phyloP scores from a whole-genome alignment of 2,888 invertebrate genomes.

The Tetranychus piercei region DNA sequence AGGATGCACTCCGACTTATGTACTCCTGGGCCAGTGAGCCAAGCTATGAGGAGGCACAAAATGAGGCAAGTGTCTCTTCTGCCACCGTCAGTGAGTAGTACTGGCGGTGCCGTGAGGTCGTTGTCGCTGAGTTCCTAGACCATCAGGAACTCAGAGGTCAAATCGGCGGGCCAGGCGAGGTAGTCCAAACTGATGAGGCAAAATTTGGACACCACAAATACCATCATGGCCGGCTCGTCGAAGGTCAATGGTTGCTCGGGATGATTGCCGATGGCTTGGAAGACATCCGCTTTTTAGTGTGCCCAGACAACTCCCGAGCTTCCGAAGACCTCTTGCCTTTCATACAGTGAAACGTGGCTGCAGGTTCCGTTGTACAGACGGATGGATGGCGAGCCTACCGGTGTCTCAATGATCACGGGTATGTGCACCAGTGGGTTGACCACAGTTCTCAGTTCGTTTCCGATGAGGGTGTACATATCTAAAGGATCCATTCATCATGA shows the following conservation, averaged over 20 bases:
- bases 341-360: neutral
- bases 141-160: no score
- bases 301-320: neutral
- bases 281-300: neutral
- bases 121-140: no score
- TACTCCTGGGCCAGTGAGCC: no score
- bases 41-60: no score
- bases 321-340: neutral
- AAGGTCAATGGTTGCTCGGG: conserved; percentile 5
- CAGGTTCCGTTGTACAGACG: no score
- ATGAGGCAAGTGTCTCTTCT: no score
- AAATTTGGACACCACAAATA: conserved; percentile 2
- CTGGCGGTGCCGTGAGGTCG: no score
- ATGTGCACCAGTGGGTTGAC: no score
- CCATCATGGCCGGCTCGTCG: neutral
- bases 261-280: neutral
- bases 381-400: no score
- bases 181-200: neutral
- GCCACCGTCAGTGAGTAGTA: no score
- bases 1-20: no score
- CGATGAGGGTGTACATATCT: neutral
- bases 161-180: neutral
- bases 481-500: neutral
- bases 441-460: neutral
- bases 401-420: no score